Conservation (phyloP, 2,797 vertebrate species). For the Labroides dimidiatus region DNA sequence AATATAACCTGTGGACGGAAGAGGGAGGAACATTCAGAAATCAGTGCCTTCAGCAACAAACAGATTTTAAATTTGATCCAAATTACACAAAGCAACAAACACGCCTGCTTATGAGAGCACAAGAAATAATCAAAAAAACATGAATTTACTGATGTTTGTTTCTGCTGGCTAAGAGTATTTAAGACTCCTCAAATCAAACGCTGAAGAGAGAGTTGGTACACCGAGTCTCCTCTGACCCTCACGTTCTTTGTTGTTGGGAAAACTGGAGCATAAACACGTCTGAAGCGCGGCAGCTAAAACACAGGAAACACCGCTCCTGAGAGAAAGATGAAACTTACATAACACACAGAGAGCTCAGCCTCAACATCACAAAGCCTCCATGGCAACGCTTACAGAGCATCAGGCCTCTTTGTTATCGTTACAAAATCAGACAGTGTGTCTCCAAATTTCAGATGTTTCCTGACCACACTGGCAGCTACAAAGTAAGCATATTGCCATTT, state of each 20-base stretch:
- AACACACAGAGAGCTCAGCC: slow-evolving; percentile 10
- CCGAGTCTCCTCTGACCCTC: not conserved
- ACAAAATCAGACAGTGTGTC: slow-evolving; percentile 12
- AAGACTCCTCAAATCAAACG: not conserved
- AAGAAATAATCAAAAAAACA: not conserved
- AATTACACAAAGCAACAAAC: not conserved
- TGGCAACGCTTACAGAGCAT: slow-evolving; percentile 16
- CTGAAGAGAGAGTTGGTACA: not conserved
- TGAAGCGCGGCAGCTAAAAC: slow-evolving; percentile 13
- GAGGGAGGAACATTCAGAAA: slow-evolving; percentile 6
- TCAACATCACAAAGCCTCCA: slow-evolving; percentile 3
- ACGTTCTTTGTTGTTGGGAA: not conserved
- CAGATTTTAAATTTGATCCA: not conserved
- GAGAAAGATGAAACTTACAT: slow-evolving; percentile 23
- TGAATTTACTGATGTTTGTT: not conserved
- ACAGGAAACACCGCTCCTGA: not conserved
- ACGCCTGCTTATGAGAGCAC: not conserved
- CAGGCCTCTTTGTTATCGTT: slow-evolving; percentile 8
- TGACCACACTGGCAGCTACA: slow-evolving; percentile 2
- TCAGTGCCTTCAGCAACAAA: not conserved
- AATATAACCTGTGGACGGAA: slow-evolving; percentile 92
- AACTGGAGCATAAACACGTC: not conserved
- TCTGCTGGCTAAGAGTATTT: not conserved
- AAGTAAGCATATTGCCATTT: slow-evolving; percentile 34
- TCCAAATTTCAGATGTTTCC: slow-evolving; percentile 20